These are phyloP conservation scores for Elachura formosa DNA, from an alignment of 2,113 vertebrate genomes.

Conservation along the genomic window DNA sequence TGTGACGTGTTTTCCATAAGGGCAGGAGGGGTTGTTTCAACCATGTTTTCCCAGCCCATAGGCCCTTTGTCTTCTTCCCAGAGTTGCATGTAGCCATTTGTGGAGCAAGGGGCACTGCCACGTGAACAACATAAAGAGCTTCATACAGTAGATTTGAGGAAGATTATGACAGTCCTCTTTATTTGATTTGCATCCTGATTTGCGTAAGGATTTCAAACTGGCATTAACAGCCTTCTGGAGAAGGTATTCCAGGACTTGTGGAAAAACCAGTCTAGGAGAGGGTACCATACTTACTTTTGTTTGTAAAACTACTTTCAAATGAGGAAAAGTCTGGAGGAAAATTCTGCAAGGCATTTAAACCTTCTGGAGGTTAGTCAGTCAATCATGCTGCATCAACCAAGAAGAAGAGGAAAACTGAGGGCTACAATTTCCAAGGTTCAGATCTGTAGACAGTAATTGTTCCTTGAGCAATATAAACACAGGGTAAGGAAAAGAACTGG, in stretches of 20 bases:
- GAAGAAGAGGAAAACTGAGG: background rate
- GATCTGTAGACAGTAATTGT: background rate
- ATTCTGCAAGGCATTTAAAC: background rate
- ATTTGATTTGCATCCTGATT: slow-evolving; percentile 13
- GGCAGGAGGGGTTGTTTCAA: background rate
- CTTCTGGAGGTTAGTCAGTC: background rate
- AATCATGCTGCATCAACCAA: background rate
- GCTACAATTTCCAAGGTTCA: background rate
- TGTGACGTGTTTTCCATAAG: background rate
- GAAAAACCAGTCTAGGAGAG: background rate
- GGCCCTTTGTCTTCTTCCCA: background rate
- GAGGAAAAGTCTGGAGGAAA: background rate
- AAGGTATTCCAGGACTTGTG: background rate
- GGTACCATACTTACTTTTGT: background rate
- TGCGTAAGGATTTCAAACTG: background rate
- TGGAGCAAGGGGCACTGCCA: background rate
- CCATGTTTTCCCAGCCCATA: background rate
- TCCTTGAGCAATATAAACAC: background rate
- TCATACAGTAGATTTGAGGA: background rate
- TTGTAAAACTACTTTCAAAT: background rate
- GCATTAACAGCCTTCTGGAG: background rate
- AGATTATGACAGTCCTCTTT: background rate
- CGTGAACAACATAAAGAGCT: background rate
- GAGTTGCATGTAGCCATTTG: background rate
- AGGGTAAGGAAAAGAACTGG: background rate